These are phyloP conservation scores for Deroptyus accipitrinus DNA, from an alignment of 2,113 vertebrate species.

Conservation along the genomic window DNA sequence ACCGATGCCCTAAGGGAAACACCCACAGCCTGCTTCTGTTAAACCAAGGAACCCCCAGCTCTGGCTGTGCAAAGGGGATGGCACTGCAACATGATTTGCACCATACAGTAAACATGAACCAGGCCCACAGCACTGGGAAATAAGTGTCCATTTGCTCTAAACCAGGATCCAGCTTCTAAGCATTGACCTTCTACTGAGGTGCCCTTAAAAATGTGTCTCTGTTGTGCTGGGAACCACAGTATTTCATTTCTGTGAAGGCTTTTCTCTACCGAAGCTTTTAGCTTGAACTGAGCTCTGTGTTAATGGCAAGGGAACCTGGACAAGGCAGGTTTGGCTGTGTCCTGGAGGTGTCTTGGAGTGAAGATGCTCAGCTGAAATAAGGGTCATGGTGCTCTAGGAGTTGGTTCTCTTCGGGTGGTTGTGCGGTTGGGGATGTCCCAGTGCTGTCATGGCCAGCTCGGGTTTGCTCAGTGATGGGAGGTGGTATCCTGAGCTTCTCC, in stretches of 20 bases:
- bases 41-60: background rate
- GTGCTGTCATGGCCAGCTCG: background rate
- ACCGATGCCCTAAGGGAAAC: accelerated
- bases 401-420: background rate
- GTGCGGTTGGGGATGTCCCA: accelerated
- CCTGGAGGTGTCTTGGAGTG: background rate
- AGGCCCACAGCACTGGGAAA: background rate
- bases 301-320: background rate
- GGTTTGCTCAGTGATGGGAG: background rate
- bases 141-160: background rate
- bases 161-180: background rate
- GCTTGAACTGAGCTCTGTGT: background rate
- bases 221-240: accelerated
- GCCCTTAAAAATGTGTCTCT: background rate
- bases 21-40: background rate
- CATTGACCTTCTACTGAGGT: accelerated
- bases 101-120: accelerated
- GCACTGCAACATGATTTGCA: background rate
- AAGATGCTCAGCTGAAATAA: accelerated
- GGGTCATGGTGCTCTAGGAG: background rate
- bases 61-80: background rate
- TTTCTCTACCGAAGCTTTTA: background rate
- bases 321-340: background rate
- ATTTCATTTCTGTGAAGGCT: background rate
- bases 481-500: background rate